These are phyloP conservation scores for Cryptomyrus ogoouensis DNA, from an alignment of 2,113 vertebrate species.

Conservation along the genomic window DNA sequence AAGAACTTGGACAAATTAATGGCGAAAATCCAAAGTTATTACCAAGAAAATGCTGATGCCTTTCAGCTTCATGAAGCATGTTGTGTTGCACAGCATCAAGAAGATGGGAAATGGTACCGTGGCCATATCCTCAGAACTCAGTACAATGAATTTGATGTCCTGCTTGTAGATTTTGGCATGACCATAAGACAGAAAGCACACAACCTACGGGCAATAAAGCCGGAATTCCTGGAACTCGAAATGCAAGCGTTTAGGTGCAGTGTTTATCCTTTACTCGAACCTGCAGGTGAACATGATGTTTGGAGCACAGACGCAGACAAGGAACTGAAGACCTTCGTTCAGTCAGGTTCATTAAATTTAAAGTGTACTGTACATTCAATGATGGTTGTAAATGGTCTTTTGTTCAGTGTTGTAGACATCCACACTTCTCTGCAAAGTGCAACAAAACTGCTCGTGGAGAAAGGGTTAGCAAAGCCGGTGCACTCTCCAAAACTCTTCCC, in stretches of 20 bases:
- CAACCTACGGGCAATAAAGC: conserved; percentile 63
- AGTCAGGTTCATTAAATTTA: conserved; percentile 37
- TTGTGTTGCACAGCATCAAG: conserved; percentile 65
- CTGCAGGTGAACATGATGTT: conserved; percentile 32
- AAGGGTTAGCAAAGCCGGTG: conserved; percentile 37
- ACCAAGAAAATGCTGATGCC: conserved; percentile 48
- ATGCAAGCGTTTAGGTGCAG: conserved; percentile 75
- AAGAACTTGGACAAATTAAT: conserved; percentile 66
- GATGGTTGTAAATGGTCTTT: conserved; percentile 45
- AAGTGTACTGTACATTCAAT: conserved; percentile 64
- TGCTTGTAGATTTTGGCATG: conserved; percentile 75
- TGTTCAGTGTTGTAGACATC: conserved; percentile 72
- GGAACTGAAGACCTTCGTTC: conserved; percentile 57
- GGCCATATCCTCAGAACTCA: conserved; percentile 54
- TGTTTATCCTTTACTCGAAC: conserved; percentile 56
- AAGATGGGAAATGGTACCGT: conserved; percentile 73
- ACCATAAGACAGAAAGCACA: conserved; percentile 52
- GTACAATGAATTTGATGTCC: conserved; percentile 41
- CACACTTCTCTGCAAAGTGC: conserved; percentile 45
- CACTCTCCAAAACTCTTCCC: conserved; percentile 35
- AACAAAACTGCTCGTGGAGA: conserved; percentile 51
- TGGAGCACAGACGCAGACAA: conserved; percentile 51
- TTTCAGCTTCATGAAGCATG: conserved; percentile 57
- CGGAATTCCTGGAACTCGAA: conserved; percentile 65
- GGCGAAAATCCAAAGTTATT: conserved; percentile 67